Percentiles rank a stretch among this genome's conserved stretches.
Conservation (phyloP, 2,113 vertebrate species). For the Leptobrachium ailaonicum region DNA sequence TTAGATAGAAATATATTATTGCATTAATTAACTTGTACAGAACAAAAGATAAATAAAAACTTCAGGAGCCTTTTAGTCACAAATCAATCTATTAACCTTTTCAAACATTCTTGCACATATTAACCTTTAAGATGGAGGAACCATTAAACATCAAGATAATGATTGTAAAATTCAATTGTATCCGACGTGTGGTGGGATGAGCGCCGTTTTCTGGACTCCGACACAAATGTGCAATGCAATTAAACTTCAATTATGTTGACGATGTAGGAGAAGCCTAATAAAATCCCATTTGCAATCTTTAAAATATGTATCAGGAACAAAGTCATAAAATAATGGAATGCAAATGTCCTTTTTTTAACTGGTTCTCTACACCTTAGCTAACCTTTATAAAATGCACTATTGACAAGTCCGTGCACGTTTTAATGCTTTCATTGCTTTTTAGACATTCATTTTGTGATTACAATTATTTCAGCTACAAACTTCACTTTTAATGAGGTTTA, state of each 20-base stretch:
- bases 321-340: constrained; percentile 62
- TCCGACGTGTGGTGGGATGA: constrained; percentile 4
- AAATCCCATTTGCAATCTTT: constrained; percentile 24
- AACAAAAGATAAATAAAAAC: constrained; percentile 26
- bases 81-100: constrained; percentile 59
- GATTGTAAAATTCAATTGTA: constrained; percentile 45
- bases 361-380: constrained; percentile 62
- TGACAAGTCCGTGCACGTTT: constrained; percentile 74
- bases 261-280: constrained; percentile 35
- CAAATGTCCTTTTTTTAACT: constrained; percentile 59
- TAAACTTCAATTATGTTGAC: constrained; percentile 44
- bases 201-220: constrained; percentile 36
- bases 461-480: not conserved
- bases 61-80: constrained; percentile 18
- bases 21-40: not conserved
- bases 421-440: constrained; percentile 52
- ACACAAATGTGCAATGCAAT: constrained; percentile 43
- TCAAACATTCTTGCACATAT: constrained; percentile 53
- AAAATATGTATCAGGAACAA: constrained; percentile 25
- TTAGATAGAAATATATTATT: not conserved
- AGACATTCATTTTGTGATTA: not conserved
- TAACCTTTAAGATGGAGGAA: constrained; percentile 52
- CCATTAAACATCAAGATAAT: constrained; percentile 55
- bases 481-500: not conserved
- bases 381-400: constrained; percentile 69